Evolutionary conservation across 2,888 invertebrate genomes (phyloP).

Genomic region (Melinaea menophilus): DNA sequence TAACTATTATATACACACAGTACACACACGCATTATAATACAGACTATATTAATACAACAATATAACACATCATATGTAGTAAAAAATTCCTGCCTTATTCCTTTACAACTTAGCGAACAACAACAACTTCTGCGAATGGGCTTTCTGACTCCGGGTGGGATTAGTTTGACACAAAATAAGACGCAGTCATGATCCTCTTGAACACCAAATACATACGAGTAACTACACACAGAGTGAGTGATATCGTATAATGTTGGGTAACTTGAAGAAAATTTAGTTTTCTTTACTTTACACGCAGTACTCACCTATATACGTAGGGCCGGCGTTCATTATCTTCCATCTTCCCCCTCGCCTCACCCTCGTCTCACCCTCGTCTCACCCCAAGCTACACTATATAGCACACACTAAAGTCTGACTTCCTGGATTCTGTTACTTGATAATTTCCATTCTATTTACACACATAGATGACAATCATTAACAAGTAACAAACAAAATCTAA

Average conservation of each 20-base stretch:
- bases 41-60: too few relatives aligned
- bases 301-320: constrained; percentile 65
- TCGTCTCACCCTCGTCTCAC: constrained; percentile 39
- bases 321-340: constrained; percentile 70
- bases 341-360: constrained; percentile 56
- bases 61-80: too few relatives aligned
- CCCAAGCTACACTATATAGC: constrained; percentile 13
- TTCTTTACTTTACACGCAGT: not conserved
- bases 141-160: too few relatives aligned
- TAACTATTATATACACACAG: too few relatives aligned
- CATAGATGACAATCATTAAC: not conserved
- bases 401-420: constrained; percentile 24
- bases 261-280: not conserved
- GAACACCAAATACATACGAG: too few relatives aligned
- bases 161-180: too few relatives aligned
- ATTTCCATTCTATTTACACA: constrained; percentile 23
- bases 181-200: too few relatives aligned
- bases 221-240: too few relatives aligned
- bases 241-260: not conserved
- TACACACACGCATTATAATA: too few relatives aligned
- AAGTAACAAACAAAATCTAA: not conserved
- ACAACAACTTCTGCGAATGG: too few relatives aligned
- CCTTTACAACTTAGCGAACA: too few relatives aligned
- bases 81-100: too few relatives aligned
- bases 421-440: constrained; percentile 12